Evolutionary conservation across 2,888 invertebrate species (phyloP).

Genomic region (Hypselothyrea guttata): DNA sequence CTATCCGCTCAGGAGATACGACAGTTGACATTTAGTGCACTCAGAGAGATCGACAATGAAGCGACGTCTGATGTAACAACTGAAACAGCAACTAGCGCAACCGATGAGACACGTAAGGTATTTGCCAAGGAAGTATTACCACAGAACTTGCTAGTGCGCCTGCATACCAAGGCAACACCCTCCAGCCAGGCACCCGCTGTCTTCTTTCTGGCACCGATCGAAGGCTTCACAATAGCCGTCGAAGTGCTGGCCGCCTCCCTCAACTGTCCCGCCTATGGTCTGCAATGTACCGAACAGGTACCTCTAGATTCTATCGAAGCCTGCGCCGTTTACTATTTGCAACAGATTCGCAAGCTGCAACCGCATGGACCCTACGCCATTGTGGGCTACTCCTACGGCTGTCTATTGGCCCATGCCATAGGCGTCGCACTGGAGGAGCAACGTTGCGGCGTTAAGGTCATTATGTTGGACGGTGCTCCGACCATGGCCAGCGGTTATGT

Average conservation of each 20-base stretch:
- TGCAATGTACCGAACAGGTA: slow-evolving; percentile 92
- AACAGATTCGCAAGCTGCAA: slow-evolving; percentile 89
- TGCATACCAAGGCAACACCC: slow-evolving; percentile 83
- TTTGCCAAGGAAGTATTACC: slow-evolving; percentile 89
- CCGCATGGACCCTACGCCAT: slow-evolving; percentile 92
- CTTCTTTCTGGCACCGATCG: slow-evolving; percentile 92
- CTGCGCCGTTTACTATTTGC: slow-evolving; percentile 89
- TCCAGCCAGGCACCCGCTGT: slow-evolving; percentile 83
- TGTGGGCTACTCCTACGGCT: slow-evolving; percentile 98
- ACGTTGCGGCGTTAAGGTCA: slow-evolving; percentile 79
- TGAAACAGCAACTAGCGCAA: slow-evolving; percentile 25
- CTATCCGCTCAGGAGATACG: slow-evolving; percentile 96
- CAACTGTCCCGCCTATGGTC: slow-evolving; percentile 90
- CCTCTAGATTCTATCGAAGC: slow-evolving; percentile 88
- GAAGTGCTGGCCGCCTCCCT: slow-evolving; percentile 88
- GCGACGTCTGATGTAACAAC: slow-evolving; percentile 13
- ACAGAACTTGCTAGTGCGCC: slow-evolving; percentile 86
- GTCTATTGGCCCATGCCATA: slow-evolving; percentile 97
- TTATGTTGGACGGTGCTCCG: slow-evolving; percentile 95
- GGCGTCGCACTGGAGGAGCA: slow-evolving; percentile 90
- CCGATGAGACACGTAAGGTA: slow-evolving; percentile 84
- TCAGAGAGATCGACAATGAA: slow-evolving; percentile 84
- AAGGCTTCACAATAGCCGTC: slow-evolving; percentile 91
- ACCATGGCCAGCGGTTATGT: slow-evolving; percentile 91
- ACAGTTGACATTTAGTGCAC: slow-evolving; percentile 89